A percentile compares a stretch with the other conserved stretches of the same genome.
These are phyloP conservation scores for Automeris io DNA, from an alignment of 2,888 invertebrate species.

Conservation along the genomic window DNA sequence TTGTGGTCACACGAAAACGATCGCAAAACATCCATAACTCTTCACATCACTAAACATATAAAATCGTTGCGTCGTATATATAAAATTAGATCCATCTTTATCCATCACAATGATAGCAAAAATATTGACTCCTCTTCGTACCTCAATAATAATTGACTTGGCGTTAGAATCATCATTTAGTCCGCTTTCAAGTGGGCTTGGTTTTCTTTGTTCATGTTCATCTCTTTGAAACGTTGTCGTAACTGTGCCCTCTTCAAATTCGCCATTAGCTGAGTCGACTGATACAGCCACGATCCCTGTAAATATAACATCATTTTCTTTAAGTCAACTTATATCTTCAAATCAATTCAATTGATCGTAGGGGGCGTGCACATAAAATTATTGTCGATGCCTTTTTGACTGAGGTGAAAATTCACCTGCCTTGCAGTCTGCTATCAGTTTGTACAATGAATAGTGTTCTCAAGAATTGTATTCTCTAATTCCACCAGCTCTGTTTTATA, in stretches of 20 bases:
- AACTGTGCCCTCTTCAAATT: constrained; percentile 89
- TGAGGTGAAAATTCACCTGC: too few species aligned
- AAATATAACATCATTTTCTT: constrained; percentile 28
- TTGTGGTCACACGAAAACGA: too few species aligned
- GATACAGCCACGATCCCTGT: constrained; percentile 93
- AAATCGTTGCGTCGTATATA: constrained; percentile 10
- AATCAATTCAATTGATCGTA: background rate
- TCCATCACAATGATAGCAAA: constrained; percentile 22
- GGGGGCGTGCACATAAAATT: background rate
- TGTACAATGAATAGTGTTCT: too few species aligned
- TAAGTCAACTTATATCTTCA: constrained; percentile 8
- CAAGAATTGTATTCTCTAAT: too few species aligned
- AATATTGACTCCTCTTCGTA: constrained; percentile 23
- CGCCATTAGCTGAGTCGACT: constrained; percentile 91
- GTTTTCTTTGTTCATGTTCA: constrained; percentile 58
- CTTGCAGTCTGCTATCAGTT: too few species aligned
- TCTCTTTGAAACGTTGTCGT: constrained; percentile 80
- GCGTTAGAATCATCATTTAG: constrained; percentile 27
- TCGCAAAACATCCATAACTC: too few species aligned
- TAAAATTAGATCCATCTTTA: constrained; percentile 22
- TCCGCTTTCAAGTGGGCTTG: constrained; percentile 51
- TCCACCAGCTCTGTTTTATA: too few species aligned
- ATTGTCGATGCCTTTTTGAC: too few species aligned
- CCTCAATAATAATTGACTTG: constrained; percentile 20
- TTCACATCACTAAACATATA: too few species aligned